Conservation (phyloP, 2,888 invertebrate species). For the Rosalia funebris region DNA sequence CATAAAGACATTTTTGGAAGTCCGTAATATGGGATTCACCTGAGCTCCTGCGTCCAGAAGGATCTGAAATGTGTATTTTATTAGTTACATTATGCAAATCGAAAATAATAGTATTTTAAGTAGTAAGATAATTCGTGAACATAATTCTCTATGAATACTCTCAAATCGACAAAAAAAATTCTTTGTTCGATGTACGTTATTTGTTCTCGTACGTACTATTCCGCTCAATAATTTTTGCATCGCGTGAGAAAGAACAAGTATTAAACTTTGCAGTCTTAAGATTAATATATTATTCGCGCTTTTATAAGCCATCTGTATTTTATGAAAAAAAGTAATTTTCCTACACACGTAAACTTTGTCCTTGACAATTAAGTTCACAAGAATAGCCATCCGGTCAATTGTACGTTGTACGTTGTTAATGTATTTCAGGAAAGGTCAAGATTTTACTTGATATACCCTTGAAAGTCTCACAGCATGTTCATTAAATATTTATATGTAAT, state of each 20-base stretch:
- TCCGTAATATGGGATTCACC: slow-evolving; percentile 85
- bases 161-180: too few relatives aligned
- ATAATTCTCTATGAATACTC: too few relatives aligned
- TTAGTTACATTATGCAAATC: too few relatives aligned
- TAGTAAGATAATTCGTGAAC: too few relatives aligned
- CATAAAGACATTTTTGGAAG: slow-evolving; percentile 83
- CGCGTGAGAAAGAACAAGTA: neutral
- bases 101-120: too few relatives aligned
- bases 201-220: too few relatives aligned
- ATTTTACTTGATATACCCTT: slow-evolving; percentile 21
- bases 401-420: slow-evolving; percentile 21
- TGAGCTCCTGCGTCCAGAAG: slow-evolving; percentile 86
- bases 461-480: slow-evolving; percentile 10
- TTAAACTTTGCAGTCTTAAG: slow-evolving; percentile 1
- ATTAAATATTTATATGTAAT: slow-evolving; percentile 19
- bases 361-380: slow-evolving; percentile 38
- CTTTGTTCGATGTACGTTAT: too few relatives aligned
- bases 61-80: slow-evolving; percentile 67
- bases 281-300: slow-evolving; percentile 2
- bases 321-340: slow-evolving; percentile 26
- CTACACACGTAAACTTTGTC: slow-evolving; percentile 38
- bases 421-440: slow-evolving; percentile 33
- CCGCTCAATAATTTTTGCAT: too few relatives aligned
- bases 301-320: slow-evolving; percentile 15
- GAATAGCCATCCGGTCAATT: slow-evolving; percentile 33